phyloP scores from a whole-genome alignment of 2,113 vertebrate species.

The Nipponia nippon region DNA sequence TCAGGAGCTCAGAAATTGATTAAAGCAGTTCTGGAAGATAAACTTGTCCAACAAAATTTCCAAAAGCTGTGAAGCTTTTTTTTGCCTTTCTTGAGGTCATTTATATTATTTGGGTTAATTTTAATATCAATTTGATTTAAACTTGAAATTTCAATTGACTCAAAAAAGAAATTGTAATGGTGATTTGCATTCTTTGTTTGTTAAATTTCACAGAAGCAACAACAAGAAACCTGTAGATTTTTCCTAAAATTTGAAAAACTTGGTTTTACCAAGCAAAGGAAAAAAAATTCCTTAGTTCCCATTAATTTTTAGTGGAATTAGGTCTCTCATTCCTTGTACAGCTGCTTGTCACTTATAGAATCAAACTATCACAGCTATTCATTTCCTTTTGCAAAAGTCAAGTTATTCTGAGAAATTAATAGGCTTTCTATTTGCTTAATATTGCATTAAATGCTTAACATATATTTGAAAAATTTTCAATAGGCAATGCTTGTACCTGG shows the following conservation, averaged over 20 bases:
- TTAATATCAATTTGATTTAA: neutral
- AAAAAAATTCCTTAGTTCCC: neutral
- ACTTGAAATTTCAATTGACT: neutral
- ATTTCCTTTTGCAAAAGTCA: neutral
- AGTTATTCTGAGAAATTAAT: neutral
- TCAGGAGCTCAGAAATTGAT: neutral
- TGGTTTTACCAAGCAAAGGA: neutral
- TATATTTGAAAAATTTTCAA: neutral
- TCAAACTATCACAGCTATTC: neutral
- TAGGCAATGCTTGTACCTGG: neutral
- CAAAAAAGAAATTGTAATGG: neutral
- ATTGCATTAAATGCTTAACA: neutral
- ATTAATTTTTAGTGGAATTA: neutral
- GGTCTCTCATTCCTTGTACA: neutral
- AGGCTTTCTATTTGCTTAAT: neutral
- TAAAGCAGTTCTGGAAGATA: neutral
- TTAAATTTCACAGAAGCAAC: neutral
- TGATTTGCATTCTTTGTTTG: neutral
- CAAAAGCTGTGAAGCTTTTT: neutral
- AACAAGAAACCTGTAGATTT: neutral
- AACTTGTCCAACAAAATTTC: neutral
- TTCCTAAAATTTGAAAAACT: neutral
- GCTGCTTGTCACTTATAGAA: neutral
- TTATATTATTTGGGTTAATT: neutral
- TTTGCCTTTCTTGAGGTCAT: accelerated